phyloP scores from a whole-genome alignment of 2,888 invertebrate genomes.

The Leptinotarsa peninsularis region DNA sequence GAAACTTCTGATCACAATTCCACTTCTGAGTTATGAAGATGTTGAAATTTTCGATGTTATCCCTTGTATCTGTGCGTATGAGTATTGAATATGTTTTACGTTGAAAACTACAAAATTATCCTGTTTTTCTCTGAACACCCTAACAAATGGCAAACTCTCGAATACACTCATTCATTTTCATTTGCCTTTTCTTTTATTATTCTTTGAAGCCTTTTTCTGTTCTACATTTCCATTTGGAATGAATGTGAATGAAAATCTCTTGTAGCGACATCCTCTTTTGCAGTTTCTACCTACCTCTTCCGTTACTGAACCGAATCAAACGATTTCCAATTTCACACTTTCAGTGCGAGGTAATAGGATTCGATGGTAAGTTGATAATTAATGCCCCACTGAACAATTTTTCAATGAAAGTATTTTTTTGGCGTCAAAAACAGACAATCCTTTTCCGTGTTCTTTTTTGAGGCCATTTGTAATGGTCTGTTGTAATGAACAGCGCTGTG shows the following conservation, averaged over 20 bases:
- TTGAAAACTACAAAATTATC: too few species aligned
- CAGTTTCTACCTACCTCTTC: neutral
- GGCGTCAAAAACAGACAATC: constrained; percentile 19
- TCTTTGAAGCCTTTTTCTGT: neutral
- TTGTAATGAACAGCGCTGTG: too few species aligned
- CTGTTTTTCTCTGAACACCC: too few species aligned
- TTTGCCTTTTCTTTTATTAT: neutral
- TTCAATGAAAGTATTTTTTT: neutral
- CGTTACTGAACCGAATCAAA: constrained; percentile 15
- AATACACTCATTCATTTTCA: too few species aligned
- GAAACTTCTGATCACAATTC: too few species aligned
- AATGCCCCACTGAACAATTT: constrained; percentile 3
- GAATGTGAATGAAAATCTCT: neutral
- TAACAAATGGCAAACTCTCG: too few species aligned
- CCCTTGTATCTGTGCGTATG: too few species aligned
- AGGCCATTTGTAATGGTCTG: neutral
- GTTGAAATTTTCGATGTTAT: too few species aligned
- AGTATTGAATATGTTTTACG: too few species aligned
- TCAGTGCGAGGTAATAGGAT: neutral
- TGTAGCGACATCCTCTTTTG: neutral
- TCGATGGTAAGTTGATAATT: constrained; percentile 21
- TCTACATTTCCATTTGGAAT: too few species aligned
- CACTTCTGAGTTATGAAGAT: too few species aligned
- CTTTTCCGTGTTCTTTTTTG: constrained; percentile 4
- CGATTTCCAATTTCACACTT: neutral